Conservation (phyloP, 1,140 invertebrate species). For the Ericerus pela region DNA sequence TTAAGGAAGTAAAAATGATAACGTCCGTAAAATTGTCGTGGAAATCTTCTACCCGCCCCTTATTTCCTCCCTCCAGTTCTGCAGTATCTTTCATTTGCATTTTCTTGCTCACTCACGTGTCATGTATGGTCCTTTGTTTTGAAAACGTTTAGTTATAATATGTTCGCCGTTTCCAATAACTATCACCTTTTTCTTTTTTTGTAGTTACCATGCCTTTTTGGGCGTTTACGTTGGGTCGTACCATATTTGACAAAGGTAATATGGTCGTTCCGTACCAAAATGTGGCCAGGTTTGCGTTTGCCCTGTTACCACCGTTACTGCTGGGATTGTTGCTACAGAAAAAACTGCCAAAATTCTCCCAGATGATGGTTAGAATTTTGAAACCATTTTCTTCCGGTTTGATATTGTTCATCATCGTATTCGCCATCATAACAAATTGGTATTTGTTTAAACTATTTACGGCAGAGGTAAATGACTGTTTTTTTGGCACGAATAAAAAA, state of each 20-base stretch:
- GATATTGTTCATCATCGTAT: conserved; percentile 78
- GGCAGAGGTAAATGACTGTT: conserved; percentile 49
- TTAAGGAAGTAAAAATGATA: too few species aligned
- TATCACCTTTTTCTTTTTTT: too few species aligned
- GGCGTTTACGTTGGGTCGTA: conserved; percentile 79
- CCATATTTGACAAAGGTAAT: conserved; percentile 53
- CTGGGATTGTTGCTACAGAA: conserved; percentile 63
- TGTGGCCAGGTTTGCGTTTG: conserved; percentile 57
- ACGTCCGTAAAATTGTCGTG: too few species aligned
- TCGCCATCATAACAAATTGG: conserved; percentile 78
- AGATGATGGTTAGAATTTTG: conserved; percentile 58
- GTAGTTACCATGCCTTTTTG: conserved; percentile 86
- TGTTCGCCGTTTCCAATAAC: too few species aligned
- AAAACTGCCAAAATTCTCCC: conserved; percentile 46
- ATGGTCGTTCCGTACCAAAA: conserved; percentile 64
- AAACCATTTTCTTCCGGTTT: conserved; percentile 72
- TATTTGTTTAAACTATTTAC: conserved; percentile 84
- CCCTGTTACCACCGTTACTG: conserved; percentile 65
- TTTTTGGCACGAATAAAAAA: not conserved
- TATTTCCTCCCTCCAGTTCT: too few species aligned
- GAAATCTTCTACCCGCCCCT: too few species aligned
- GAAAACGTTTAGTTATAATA: too few species aligned
- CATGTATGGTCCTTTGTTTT: too few species aligned
- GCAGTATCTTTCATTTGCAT: too few species aligned
- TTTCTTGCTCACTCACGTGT: too few species aligned